Evolutionary conservation across 1,140 invertebrate genomes (phyloP).

Genomic region (Eriocheir sinensis): DNA sequence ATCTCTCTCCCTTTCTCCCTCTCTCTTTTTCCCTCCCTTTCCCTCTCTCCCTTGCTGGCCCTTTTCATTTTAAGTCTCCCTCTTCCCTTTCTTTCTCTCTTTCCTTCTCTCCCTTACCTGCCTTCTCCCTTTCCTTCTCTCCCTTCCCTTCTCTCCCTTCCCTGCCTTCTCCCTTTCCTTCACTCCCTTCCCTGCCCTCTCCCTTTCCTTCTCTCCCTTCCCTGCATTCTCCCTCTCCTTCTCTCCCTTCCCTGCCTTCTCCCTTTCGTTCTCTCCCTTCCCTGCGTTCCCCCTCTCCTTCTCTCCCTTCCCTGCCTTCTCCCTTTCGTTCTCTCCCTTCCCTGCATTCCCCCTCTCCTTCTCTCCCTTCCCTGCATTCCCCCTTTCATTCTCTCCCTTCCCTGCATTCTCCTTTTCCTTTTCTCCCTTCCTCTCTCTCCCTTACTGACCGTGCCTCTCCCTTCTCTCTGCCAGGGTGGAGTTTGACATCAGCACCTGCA

Average conservation of each 20-base stretch:
- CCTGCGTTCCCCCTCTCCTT: not conserved
- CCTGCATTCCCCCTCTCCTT: not conserved
- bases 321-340: not conserved
- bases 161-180: not conserved
- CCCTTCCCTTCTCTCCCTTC: not conserved
- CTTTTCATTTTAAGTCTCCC: too few relatives aligned
- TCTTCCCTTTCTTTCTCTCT: too few relatives aligned
- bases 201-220: not conserved
- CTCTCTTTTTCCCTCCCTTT: too few relatives aligned
- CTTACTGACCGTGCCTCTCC: not conserved
- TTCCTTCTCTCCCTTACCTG: too few relatives aligned
- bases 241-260: not conserved
- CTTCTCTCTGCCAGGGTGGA: constrained; percentile 77
- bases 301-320: not conserved
- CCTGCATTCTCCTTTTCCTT: not conserved
- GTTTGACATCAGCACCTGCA: constrained; percentile 79
- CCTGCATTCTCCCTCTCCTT: not conserved
- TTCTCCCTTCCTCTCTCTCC: not conserved
- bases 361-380: not conserved
- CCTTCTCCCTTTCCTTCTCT: not conserved
- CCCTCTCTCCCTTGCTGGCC: not conserved
- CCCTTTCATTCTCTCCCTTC: not conserved
- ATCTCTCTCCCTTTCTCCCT: too few relatives aligned
- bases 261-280: not conserved
- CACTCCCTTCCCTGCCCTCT: not conserved